A percentile compares a stretch with the other conserved stretches of the same genome.
These are phyloP conservation scores for Oceanodroma leucorhoa DNA, from an alignment of 2,797 vertebrate genomes.

Conservation along the genomic window DNA sequence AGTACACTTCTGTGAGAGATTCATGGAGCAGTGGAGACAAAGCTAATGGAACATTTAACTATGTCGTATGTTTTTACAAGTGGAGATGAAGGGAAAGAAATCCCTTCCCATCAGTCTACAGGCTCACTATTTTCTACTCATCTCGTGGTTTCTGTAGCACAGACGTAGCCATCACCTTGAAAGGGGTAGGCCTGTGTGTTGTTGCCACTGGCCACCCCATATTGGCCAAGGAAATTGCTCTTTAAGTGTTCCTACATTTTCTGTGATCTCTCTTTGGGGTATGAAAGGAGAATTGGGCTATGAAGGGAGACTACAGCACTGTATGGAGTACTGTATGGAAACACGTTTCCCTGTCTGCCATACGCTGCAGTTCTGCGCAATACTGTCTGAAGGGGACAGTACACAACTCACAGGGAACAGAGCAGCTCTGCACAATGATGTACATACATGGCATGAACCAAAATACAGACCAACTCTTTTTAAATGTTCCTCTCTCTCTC, in stretches of 20 bases:
- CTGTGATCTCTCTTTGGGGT: not conserved
- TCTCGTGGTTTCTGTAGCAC: not conserved
- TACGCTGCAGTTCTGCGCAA: not conserved
- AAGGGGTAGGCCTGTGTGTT: not conserved
- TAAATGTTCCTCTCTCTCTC: not conserved
- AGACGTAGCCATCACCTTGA: not conserved
- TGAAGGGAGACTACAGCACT: not conserved
- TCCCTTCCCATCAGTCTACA: not conserved
- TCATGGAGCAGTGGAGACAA: not conserved
- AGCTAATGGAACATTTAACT: not conserved
- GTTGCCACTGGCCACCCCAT: not conserved
- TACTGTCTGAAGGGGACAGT: not conserved
- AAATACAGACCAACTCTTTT: not conserved
- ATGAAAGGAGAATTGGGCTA: not conserved
- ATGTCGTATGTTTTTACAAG: not conserved
- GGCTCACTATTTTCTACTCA: not conserved
- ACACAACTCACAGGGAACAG: fast-evolving
- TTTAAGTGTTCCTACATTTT: not conserved
- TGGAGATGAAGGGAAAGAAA: not conserved
- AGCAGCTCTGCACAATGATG: not conserved
- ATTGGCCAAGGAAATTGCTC: not conserved
- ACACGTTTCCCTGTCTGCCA: not conserved
- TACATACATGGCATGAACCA: not conserved
- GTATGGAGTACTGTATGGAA: not conserved
- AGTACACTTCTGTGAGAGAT: not conserved